phyloP scores from a whole-genome alignment of 2,113 vertebrate genomes.

The Chlorodrepanis virens region DNA sequence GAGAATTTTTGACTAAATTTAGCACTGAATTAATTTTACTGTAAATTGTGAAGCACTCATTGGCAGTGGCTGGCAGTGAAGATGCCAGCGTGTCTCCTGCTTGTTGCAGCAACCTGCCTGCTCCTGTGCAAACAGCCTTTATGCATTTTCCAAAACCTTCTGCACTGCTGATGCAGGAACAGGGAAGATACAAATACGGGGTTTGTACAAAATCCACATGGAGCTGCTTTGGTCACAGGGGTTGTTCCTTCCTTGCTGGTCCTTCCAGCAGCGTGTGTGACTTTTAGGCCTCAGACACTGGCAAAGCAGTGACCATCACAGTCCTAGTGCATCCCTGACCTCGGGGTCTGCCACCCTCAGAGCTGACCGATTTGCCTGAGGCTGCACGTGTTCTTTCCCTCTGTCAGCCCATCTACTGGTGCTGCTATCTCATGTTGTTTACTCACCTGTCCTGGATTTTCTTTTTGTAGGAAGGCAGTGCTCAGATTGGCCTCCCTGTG shows the following conservation, averaged over 20 bases:
- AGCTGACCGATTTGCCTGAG: not conserved
- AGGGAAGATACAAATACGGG: not conserved
- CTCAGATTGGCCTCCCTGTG: slow-evolving; percentile 82
- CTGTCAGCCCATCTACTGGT: not conserved
- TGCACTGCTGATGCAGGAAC: not conserved
- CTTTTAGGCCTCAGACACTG: not conserved
- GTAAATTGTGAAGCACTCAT: not conserved
- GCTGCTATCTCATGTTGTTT: not conserved
- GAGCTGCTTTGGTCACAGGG: not conserved
- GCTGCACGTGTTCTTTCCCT: not conserved
- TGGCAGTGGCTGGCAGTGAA: not conserved
- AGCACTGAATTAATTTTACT: not conserved
- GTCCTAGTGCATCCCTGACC: not conserved
- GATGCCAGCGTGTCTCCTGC: rapidly evolving
- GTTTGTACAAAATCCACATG: not conserved
- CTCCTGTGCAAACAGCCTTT: not conserved
- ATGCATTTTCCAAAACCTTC: not conserved
- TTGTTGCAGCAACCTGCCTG: not conserved
- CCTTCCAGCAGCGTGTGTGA: not conserved
- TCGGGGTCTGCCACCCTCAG: not conserved
- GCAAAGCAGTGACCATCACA: not conserved
- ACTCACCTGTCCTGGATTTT: not conserved
- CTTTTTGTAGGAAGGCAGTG: slow-evolving; percentile 79
- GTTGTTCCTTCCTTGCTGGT: not conserved
- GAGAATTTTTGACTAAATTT: not conserved